Evolutionary conservation across 2,888 invertebrate genomes (phyloP).

Genomic region (Portevinia maculata): DNA sequence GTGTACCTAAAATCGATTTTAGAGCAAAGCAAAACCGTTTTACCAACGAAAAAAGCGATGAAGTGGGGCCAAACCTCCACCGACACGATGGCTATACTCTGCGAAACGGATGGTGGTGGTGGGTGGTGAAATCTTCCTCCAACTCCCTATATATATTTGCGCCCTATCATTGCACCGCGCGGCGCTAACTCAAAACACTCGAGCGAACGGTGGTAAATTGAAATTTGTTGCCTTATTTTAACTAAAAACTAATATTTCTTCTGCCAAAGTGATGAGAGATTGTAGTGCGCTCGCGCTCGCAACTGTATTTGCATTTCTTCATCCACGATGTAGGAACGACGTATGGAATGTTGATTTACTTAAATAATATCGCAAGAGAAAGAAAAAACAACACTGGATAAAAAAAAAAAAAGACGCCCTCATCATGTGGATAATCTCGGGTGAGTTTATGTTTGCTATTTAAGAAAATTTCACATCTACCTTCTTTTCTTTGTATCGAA

Average conservation of each 20-base stretch:
- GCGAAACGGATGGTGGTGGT: conserved; percentile 52
- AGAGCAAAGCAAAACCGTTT: conserved; percentile 55
- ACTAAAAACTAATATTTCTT: conserved; percentile 69
- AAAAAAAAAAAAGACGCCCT: too few species aligned
- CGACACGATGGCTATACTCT: conserved; percentile 22
- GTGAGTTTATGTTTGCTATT: conserved; percentile 49
- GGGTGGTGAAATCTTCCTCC: conserved; percentile 31
- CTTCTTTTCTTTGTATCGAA: background rate
- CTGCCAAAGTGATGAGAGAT: conserved; percentile 69
- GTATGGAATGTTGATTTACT: conserved; percentile 66
- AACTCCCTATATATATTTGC: conserved; percentile 25
- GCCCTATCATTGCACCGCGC: conserved; percentile 13
- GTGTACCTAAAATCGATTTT: conserved; percentile 75
- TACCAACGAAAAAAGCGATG: conserved; percentile 33
- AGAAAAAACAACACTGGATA: conserved; percentile 45
- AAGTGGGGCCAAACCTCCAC: conserved; percentile 28
- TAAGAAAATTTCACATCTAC: background rate
- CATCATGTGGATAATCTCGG: conserved; percentile 57
- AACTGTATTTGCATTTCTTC: conserved; percentile 34
- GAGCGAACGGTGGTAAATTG: conserved; percentile 79
- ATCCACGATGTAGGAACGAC: conserved; percentile 36
- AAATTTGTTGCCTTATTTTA: conserved; percentile 70
- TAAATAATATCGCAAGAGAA: conserved; percentile 22
- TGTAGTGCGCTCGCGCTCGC: conserved; percentile 52
- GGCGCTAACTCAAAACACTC: conserved; percentile 24